Base-by-base conservation (phyloP, 2,888 invertebrate species). In the Alloscopus bannaensis region DNA sequence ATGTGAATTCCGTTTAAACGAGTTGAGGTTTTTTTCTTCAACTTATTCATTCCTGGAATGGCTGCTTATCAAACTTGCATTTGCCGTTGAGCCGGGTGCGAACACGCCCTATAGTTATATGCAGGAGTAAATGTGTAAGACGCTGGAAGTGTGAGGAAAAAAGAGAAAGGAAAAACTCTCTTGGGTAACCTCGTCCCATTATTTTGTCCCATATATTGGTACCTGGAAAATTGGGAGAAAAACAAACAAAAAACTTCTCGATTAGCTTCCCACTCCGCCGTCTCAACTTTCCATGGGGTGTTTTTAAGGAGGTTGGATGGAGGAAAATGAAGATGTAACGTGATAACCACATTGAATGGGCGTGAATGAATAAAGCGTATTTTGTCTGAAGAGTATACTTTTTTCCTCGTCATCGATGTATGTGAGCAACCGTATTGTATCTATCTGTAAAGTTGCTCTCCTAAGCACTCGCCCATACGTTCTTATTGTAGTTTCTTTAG, bases 191-290 rank as follows among this genome's bases (percentile, higher is more conserved):
- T 66, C 75, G 66, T 52, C 75, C 76, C 76, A 75, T 75, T 75
- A 75, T 57, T n/a, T 62, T 75, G 73, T 62, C 73, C 73, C 66
- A 75, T 57, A 75, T 62, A 62, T 57, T 47, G 55, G 45, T 73
- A 65, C 65, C 72, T 75, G 66, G 47, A 59, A 71, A 76, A 76
- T 76, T 68, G 76, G 76, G 42, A 76, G 68, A 60, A 76, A 76
- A 76, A 76, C 76, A 76, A 76, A 76, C 68, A 65, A 50, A 50
- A 52, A 65, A 66, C 50, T 76, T 76, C 60, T 76, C 76, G 76
- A 75, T 75, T 75, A 75, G 75, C 66, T 75, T 29, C n/a, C n/a
- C n/a, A n/a, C n/a, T n/a, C n/a, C n/a, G n/a, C n/a, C n/a, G n/a
- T n/a, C 42, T 47, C 59, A 76, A 68, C 68, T 76, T 68, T 76